Conservation (phyloP, 2,888 invertebrate genomes). For the Metopia argyrocephala region DNA sequence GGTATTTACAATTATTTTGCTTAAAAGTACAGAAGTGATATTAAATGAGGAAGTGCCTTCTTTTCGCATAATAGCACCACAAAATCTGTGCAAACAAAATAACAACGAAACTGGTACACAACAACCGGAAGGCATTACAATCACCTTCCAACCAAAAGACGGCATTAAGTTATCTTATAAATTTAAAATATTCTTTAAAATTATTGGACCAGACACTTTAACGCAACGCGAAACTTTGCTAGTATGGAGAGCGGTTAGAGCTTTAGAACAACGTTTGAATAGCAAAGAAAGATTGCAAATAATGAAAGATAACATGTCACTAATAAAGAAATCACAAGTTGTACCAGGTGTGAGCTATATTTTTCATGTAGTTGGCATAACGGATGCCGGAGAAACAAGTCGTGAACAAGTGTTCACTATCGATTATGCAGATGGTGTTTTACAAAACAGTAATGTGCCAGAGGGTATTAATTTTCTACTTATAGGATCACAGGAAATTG, state of each 20-base stretch:
- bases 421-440: slow-evolving; percentile 65
- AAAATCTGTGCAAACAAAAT: slow-evolving; percentile 65
- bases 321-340: slow-evolving; percentile 66
- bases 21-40: slow-evolving; percentile 13
- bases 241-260: slow-evolving; percentile 68
- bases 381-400: slow-evolving; percentile 68
- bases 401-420: slow-evolving; percentile 67
- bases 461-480: slow-evolving; percentile 66
- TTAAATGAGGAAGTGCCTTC: slow-evolving; percentile 62
- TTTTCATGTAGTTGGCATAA: slow-evolving; percentile 68
- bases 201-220: slow-evolving; percentile 53
- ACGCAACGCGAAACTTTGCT: slow-evolving; percentile 68
- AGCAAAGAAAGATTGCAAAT: slow-evolving; percentile 65
- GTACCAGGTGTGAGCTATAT: slow-evolving; percentile 68
- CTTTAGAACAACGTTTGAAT: slow-evolving; percentile 67
- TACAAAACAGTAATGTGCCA: slow-evolving; percentile 64
- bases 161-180: slow-evolving; percentile 68
- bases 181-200: slow-evolving; percentile 68
- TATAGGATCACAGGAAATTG: slow-evolving; percentile 66
- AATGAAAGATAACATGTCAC: slow-evolving; percentile 66
- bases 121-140: slow-evolving; percentile 60
- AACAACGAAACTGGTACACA: slow-evolving; percentile 57
- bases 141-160: slow-evolving; percentile 68
- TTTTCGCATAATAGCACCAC: slow-evolving; percentile 67
- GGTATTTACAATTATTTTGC: slow-evolving; percentile 18